These are phyloP conservation scores for Kryptopterus vitreolus DNA, from an alignment of 2,797 vertebrate species.

Conservation along the genomic window DNA sequence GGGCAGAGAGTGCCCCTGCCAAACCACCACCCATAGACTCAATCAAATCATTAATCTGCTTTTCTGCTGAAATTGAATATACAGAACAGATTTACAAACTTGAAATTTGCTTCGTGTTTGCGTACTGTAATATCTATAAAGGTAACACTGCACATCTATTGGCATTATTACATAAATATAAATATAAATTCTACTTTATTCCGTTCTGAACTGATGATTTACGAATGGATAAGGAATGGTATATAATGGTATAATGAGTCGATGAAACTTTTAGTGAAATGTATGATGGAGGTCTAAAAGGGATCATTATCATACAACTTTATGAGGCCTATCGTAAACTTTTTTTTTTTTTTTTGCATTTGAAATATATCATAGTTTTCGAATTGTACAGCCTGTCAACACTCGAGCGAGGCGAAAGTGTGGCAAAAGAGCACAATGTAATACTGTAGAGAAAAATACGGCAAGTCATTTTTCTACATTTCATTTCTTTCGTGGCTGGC, in stretches of 20 bases:
- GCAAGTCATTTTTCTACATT: conserved; percentile 19
- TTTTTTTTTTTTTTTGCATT: background rate
- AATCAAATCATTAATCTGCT: too few relatives aligned
- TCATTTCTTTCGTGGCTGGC: conserved; percentile 29
- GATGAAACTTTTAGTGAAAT: background rate
- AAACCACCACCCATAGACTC: too few relatives aligned
- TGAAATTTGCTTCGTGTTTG: too few relatives aligned
- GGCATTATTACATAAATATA: background rate
- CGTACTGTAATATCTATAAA: too few relatives aligned
- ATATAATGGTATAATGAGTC: background rate
- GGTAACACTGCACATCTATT: too few relatives aligned
- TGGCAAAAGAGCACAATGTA: conserved; percentile 24
- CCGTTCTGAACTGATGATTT: background rate
- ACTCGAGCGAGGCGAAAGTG: conserved; percentile 14
- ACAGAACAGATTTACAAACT: too few relatives aligned
- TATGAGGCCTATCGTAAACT: background rate
- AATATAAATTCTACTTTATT: background rate
- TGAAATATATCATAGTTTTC: background rate
- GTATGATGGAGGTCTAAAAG: background rate
- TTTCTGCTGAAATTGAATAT: too few relatives aligned
- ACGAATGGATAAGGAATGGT: background rate
- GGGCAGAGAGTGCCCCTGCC: too few relatives aligned
- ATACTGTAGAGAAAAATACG: background rate
- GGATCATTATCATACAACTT: conserved; percentile 9
- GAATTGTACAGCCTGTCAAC: background rate